Conservation (phyloP, 2,797 vertebrate species). For the Yasuhikotakia modesta region DNA sequence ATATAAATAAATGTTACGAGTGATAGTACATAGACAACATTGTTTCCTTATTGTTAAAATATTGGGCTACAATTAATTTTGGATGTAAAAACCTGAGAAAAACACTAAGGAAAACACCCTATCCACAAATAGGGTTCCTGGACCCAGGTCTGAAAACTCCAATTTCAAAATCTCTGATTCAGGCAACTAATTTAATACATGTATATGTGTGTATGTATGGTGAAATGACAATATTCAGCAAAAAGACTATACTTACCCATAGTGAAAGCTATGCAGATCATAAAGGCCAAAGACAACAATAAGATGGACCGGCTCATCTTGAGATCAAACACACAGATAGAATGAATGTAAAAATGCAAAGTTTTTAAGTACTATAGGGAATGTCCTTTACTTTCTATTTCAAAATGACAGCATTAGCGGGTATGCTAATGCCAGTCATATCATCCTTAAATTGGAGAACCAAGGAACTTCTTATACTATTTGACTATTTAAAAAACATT, state of each 20-base stretch:
- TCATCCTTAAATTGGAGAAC: not conserved
- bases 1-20: no score
- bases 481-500: not conserved
- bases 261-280: conserved; percentile 8
- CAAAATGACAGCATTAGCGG: not conserved
- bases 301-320: conserved; percentile 2
- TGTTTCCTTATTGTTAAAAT: no score
- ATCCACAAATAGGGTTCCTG: no score
- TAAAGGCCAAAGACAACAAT: conserved; percentile 8
- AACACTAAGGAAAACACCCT: no score
- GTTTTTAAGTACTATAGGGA: conserved; percentile 7
- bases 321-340: not conserved
- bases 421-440: not conserved
- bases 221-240: not conserved
- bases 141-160: no score
- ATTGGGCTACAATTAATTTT: no score
- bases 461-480: not conserved
- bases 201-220: no score
- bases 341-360: not conserved
- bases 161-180: no score
- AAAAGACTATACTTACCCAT: conserved; percentile 13
- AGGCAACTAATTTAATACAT: no score
- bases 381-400: not conserved
- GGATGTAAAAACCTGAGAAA: no score
- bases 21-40: no score